Evolutionary conservation across 2,113 vertebrate species (phyloP).

Genomic region (Dipodomys merriami): DNA sequence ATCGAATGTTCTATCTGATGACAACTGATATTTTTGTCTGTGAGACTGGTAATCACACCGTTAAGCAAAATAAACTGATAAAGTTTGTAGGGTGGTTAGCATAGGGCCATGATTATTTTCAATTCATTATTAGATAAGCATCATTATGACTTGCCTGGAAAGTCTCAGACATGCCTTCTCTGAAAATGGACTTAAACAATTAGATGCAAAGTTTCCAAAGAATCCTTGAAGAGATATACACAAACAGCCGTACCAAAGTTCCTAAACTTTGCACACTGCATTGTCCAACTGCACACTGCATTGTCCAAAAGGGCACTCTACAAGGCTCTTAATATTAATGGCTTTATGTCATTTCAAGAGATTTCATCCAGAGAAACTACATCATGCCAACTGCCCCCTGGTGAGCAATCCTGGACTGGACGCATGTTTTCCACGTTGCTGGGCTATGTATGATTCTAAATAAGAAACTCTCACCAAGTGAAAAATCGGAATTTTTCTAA

Average conservation of each 20-base stretch:
- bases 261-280: slow-evolving; percentile 25
- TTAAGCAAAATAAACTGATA: slow-evolving; percentile 37
- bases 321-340: slow-evolving; percentile 46
- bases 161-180: neutral
- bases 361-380: slow-evolving; percentile 36
- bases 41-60: neutral
- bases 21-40: neutral
- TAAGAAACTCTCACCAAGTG: slow-evolving; percentile 22
- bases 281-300: neutral
- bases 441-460: neutral
- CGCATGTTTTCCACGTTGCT: neutral
- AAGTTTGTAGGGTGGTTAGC: neutral
- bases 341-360: slow-evolving; percentile 49
- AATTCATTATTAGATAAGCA: neutral
- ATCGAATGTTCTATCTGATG: neutral
- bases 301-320: slow-evolving; percentile 27
- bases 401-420: slow-evolving; percentile 11
- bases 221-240: slow-evolving; percentile 2
- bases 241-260: neutral
- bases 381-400: slow-evolving; percentile 43
- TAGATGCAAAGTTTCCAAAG: slow-evolving; percentile 4
- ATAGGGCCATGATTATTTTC: neutral
- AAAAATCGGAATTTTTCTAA: slow-evolving; percentile 54
- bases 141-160: neutral
- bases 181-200: neutral